A percentile compares a stretch with the other conserved stretches of the same genome.
Evolutionary conservation across 2,888 invertebrate species (phyloP).

Genomic region (Drosophila lutescens): DNA sequence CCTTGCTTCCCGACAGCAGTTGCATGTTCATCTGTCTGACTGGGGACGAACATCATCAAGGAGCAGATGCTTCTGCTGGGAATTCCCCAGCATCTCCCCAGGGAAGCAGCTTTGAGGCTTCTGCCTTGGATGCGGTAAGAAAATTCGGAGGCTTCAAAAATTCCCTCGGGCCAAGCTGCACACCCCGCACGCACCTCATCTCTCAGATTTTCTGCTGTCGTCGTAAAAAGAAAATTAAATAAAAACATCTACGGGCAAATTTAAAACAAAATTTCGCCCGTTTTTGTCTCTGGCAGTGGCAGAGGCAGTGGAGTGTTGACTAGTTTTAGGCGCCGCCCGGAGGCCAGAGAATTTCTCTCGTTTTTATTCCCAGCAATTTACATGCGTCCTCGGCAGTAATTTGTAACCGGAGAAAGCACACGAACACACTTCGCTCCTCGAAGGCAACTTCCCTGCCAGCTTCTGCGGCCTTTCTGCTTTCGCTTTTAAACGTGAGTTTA

Average conservation of each 20-base stretch:
- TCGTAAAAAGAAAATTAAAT: conserved; percentile 73
- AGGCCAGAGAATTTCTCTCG: conserved; percentile 28
- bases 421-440: conserved; percentile 27
- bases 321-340: conserved; percentile 61
- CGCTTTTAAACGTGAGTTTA: conserved; percentile 61
- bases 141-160: conserved; percentile 22
- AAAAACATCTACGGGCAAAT: conserved; percentile 73
- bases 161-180: conserved; percentile 10
- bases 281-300: conserved; percentile 36
- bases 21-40: conserved; percentile 46
- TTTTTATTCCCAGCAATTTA: conserved; percentile 61
- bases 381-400: conserved; percentile 65
- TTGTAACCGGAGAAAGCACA: conserved; percentile 55
- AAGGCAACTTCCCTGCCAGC: conserved; percentile 12
- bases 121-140: conserved; percentile 30
- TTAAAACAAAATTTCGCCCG: conserved; percentile 51
- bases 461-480: conserved; percentile 44
- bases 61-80: conserved; percentile 37
- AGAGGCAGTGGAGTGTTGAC: conserved; percentile 45
- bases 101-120: conserved; percentile 12
- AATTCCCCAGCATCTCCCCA: background rate
- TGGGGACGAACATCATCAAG: conserved; percentile 42
- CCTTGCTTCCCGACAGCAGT: conserved; percentile 14
- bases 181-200: conserved; percentile 2
- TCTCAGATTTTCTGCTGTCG: conserved; percentile 35